phyloP scores from a whole-genome alignment of 2,888 invertebrate species.

The Crepidodera aurea region DNA sequence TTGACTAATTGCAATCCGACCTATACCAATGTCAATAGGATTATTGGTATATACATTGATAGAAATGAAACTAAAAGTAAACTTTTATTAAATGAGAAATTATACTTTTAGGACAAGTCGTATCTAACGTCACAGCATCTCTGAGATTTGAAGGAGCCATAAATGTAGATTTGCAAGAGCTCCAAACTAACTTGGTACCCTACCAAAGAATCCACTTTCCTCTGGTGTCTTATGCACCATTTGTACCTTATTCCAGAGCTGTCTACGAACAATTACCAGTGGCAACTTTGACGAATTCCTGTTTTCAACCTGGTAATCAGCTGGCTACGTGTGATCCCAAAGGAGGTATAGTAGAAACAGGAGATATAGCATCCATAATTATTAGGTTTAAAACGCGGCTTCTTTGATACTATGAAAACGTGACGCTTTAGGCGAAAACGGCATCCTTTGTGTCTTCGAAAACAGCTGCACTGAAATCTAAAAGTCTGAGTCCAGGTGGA shows the following conservation, averaged over 20 bases:
- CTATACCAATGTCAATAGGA: slow-evolving; percentile 85
- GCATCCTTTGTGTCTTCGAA: too few relatives aligned
- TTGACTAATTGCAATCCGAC: slow-evolving; percentile 81
- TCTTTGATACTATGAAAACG: too few relatives aligned
- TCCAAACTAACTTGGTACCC: slow-evolving; percentile 83
- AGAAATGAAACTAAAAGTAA: too few relatives aligned
- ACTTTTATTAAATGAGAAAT: too few relatives aligned
- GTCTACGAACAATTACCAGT: slow-evolving; percentile 71
- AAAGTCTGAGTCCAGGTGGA: too few relatives aligned
- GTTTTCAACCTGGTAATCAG: slow-evolving; percentile 83
- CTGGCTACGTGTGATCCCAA: slow-evolving; percentile 81
- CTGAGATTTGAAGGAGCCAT: slow-evolving; percentile 73
- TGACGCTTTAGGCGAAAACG: too few relatives aligned
- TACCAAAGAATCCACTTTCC: slow-evolving; percentile 91
- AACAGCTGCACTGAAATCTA: too few relatives aligned
- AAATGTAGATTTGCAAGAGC: slow-evolving; percentile 76
- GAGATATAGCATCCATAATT: too few relatives aligned
- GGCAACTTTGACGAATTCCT: slow-evolving; percentile 77
- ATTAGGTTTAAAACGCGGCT: too few relatives aligned
- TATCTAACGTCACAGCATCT: slow-evolving; percentile 75
- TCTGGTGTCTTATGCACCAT: slow-evolving; percentile 77
- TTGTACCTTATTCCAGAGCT: slow-evolving; percentile 70
- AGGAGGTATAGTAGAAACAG: slow-evolving; percentile 59
- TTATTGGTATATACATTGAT: too few relatives aligned
- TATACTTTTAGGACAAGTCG: slow-evolving; percentile 74